phyloP scores from a whole-genome alignment of 2,888 invertebrate genomes.

The Copidosoma aretas region DNA sequence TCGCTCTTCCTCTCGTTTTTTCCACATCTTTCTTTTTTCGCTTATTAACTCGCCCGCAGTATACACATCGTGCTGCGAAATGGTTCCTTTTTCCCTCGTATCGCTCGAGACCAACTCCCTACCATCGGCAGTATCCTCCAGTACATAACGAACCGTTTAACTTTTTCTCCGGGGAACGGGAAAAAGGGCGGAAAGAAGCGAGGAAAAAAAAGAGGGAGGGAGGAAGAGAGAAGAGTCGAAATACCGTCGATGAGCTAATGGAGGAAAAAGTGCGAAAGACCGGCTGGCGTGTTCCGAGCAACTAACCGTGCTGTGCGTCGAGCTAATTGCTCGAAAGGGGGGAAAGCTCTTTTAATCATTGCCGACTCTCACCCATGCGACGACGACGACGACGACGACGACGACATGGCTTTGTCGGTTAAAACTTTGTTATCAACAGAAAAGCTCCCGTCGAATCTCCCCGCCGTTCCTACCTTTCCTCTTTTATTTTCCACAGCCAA shows the following conservation, averaged over 20 bases:
- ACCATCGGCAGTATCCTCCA: background rate
- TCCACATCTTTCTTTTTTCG: background rate
- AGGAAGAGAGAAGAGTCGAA: constrained; percentile 1
- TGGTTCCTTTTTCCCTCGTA: background rate
- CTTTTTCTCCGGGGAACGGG: constrained; percentile 9
- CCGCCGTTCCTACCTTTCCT: background rate
- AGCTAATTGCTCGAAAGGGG: constrained; percentile 27
- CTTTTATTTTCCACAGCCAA: constrained; percentile 6
- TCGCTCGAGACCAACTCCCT: background rate
- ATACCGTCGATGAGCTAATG: constrained; percentile 27
- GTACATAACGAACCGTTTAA: constrained; percentile 33
- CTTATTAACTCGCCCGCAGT: background rate
- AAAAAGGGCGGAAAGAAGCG: background rate
- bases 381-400: constrained; percentile 14
- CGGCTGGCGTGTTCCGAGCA: background rate
- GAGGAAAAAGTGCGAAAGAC: constrained; percentile 14
- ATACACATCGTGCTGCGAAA: no score
- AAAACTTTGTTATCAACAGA: constrained; percentile 31
- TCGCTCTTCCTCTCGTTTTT: background rate
- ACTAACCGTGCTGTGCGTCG: constrained; percentile 17
- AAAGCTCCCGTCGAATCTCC: constrained; percentile 4
- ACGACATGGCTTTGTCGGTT: constrained; percentile 33
- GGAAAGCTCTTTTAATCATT: constrained; percentile 32
- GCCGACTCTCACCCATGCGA: constrained; percentile 1
- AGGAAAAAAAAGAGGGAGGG: background rate